Evolutionary conservation across 1,140 invertebrate genomes (phyloP), one percentile per base, ranked within the genome.

Genomic region (Bombus huntii): DNA sequence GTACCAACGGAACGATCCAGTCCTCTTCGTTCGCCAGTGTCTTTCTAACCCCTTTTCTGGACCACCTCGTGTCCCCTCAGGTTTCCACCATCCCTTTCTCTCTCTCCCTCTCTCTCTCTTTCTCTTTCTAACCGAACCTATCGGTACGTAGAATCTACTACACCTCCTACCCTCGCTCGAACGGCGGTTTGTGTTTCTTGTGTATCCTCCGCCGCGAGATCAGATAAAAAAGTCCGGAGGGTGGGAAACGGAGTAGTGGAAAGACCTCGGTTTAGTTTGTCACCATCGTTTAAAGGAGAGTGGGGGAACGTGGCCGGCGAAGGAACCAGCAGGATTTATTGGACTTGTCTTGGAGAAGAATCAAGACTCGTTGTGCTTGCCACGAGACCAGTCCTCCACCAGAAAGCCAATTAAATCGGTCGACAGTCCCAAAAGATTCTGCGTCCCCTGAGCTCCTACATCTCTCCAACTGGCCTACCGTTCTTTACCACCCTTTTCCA

Each of bases 351-450:
- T 25, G 70, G 75, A 82, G 89, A 90, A 88, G 90, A 91, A 91
- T 91, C 90, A 91, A 90, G 89, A 81, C 90, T 91, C 89, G 90
- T 87, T 91, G 90, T 78, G 84, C 80, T 90, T 88, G 81, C 89
- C 89, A 88, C 83, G 89, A 88, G 89, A 78, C 81, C 81, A 82
- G 81, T 88, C 82, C 83, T 85, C 89, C 73, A 70, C 87, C 87
- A 88, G 89, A 87, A 91, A 89, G 87, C 89, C 90, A 91, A 91
- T 91, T 91, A 91, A 91, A 90, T 91, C 89, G 90, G 89, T 88
- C 90, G 89, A 90, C 89, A 90, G 89, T 91, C 87, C 87, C 89
- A 81, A 91, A 91, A 91, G 89, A 90, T 90, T 90, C 89, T 59
- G 86, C 71, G 66, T 44, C 76, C 81, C 37, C 28, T 57, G 62